A percentile compares a stretch with the other conserved stretches of the same genome.
Conservation (phyloP, 1,140 invertebrate species). For the Euwallacea fornicatus region DNA sequence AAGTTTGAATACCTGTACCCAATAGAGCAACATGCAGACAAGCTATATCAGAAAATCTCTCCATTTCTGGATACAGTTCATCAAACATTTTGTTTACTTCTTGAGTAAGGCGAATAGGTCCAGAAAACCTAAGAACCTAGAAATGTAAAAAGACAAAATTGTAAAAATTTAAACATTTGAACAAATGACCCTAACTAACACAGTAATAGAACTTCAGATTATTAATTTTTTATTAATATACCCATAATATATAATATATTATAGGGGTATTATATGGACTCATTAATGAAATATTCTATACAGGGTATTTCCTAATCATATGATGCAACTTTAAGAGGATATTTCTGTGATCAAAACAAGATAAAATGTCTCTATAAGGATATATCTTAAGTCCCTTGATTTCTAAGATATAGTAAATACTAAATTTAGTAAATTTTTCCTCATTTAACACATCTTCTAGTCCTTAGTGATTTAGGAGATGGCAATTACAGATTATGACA, state of each 20-base stretch:
- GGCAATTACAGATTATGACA: neutral
- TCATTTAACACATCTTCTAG: neutral
- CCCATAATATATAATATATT: neutral
- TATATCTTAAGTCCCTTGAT: no score
- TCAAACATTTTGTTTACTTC: conserved; percentile 40
- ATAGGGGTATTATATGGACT: no score
- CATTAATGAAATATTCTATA: no score
- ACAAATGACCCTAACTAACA: neutral
- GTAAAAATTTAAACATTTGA: neutral
- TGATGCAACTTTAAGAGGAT: no score
- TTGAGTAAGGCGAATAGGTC: conserved; percentile 22
- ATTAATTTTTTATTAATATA: no score
- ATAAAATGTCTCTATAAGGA: no score
- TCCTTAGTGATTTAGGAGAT: neutral
- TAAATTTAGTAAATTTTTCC: no score
- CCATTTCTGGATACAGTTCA: conserved; percentile 49
- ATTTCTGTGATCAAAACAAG: no score
- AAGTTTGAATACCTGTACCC: conserved; percentile 52
- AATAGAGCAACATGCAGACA: conserved; percentile 60
- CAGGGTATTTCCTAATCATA: no score
- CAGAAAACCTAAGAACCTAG: conserved; percentile 40
- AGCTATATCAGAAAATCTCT: conserved; percentile 52
- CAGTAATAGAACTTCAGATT: no score
- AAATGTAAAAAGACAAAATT: conserved; percentile 19
- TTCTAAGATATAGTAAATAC: no score